A percentile compares a stretch with the other conserved stretches of the same genome.
Conservation (phyloP, 2,113 vertebrate species). For the Leucoraja erinaceus region DNA sequence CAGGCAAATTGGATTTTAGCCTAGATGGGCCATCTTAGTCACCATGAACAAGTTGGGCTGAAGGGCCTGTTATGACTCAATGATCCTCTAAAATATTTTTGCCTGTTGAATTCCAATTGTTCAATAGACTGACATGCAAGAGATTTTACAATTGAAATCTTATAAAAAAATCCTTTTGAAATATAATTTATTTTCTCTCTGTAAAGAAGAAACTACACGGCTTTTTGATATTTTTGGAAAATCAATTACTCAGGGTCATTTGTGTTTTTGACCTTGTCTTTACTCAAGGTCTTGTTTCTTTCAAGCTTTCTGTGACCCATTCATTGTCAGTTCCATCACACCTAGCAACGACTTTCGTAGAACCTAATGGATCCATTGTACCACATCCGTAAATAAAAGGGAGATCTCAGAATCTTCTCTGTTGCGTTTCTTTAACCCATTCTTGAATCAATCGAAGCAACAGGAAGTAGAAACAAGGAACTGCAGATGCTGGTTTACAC, state of each 20-base stretch:
- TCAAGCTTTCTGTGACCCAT: not conserved
- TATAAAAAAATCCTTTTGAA: not conserved
- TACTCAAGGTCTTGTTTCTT: not conserved
- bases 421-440: too few relatives aligned
- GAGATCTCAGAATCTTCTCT: too few relatives aligned
- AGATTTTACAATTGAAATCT: not conserved
- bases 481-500: too few relatives aligned
- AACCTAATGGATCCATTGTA: not conserved
- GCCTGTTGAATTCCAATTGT: not conserved
- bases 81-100: not conserved
- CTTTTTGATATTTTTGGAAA: not conserved
- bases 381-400: not conserved
- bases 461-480: too few relatives aligned
- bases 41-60: too few relatives aligned
- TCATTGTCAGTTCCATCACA: not conserved
- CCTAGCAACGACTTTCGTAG: not conserved
- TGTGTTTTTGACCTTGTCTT: not conserved
- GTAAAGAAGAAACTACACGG: not conserved
- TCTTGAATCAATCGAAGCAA: too few relatives aligned
- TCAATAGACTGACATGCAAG: not conserved
- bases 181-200: slow-evolving; percentile 1
- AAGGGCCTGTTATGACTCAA: too few relatives aligned
- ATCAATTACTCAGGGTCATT: not conserved
- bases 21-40: too few relatives aligned
- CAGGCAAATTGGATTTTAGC: too few relatives aligned